Percentiles rank a stretch among this genome's conserved stretches.
Evolutionary conservation across 1,140 invertebrate genomes (phyloP).

Genomic region (Anastrepha ludens): DNA sequence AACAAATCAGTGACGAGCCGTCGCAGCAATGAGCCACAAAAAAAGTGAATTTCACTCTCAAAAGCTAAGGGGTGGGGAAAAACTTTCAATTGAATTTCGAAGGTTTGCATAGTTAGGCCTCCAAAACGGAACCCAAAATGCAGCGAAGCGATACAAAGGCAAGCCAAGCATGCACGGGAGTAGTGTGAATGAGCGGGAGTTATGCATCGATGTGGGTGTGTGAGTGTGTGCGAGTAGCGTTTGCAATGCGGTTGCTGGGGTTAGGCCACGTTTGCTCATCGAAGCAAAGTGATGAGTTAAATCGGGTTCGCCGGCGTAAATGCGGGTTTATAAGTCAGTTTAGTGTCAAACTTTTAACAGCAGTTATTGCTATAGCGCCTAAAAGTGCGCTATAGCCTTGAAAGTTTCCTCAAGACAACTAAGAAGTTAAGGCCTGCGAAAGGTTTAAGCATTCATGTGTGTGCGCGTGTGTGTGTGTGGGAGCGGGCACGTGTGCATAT

Average conservation of each 20-base stretch:
- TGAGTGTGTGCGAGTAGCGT: neutral
- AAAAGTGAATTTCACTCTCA: constrained; percentile 36
- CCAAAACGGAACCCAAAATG: constrained; percentile 34
- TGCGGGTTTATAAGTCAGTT: constrained; percentile 58
- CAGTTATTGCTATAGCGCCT: constrained; percentile 25
- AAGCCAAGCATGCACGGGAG: neutral
- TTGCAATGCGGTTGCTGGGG: neutral
- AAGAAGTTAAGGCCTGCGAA: neutral
- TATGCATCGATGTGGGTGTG: neutral
- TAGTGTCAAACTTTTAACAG: constrained; percentile 56
- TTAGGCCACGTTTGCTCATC: neutral
- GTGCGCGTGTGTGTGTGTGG: neutral
- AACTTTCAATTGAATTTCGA: constrained; percentile 59
- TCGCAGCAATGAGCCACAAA: constrained; percentile 12
- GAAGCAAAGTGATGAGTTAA: constrained; percentile 24
- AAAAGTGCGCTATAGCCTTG: constrained; percentile 4
- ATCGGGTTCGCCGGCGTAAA: constrained; percentile 49
- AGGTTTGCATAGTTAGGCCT: constrained; percentile 52
- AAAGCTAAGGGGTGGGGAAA: constrained; percentile 36
- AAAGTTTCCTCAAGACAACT: neutral
- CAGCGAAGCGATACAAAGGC: constrained; percentile 1
- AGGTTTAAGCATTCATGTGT: neutral
- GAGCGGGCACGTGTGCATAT: no score
- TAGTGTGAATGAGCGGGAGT: neutral
- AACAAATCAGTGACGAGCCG: constrained; percentile 18